Conservation (phyloP, 2,888 invertebrate species). For the Hydrotaea cyrtoneurina region DNA sequence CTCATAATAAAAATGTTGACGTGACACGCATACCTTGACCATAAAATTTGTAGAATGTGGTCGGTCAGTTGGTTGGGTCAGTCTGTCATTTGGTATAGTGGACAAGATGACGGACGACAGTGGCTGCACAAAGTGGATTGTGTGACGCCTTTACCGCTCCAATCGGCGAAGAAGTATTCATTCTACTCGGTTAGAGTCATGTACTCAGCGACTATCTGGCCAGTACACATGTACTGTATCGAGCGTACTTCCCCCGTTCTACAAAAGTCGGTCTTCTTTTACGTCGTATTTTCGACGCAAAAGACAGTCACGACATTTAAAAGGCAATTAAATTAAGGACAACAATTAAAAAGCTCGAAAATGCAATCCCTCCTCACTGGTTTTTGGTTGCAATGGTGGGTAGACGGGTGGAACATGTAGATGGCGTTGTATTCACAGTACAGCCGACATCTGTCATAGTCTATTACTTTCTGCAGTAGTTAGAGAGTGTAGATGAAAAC, state of each 20-base stretch:
- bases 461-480: not conserved
- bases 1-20: constrained; percentile 46
- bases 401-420: not conserved
- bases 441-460: not conserved
- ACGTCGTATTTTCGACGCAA: not conserved
- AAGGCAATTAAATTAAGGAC: constrained; percentile 49
- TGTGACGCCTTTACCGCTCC: not conserved
- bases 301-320: constrained; percentile 45
- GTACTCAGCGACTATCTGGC: not conserved
- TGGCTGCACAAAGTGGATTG: constrained; percentile 12
- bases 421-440: not conserved
- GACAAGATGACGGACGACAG: constrained; percentile 24
- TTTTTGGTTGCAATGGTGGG: constrained; percentile 2
- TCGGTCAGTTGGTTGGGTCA: not conserved
- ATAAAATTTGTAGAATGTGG: constrained; percentile 38
- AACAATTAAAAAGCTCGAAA: constrained; percentile 38
- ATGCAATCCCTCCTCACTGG: constrained; percentile 6
- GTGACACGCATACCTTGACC: constrained; percentile 55
- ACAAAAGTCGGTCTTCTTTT: not conserved
- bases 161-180: not conserved
- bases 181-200: no score
- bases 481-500: not conserved
- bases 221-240: not conserved
- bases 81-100: not conserved
- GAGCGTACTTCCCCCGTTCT: not conserved